Conservation (phyloP, 1,140 invertebrate species). For the Drosophila bifasciata region DNA sequence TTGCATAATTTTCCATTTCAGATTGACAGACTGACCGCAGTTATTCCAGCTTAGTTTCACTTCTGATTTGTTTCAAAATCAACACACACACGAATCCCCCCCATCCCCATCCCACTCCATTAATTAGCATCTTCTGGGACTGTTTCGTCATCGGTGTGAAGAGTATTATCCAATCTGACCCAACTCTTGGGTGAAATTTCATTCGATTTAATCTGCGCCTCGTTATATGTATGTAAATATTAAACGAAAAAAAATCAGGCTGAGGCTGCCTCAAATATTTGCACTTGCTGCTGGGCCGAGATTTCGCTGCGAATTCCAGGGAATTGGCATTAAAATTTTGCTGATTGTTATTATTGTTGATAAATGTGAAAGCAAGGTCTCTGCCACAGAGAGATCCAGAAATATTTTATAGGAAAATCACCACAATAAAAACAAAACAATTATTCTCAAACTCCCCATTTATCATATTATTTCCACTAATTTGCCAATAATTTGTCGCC, state of each 20-base stretch:
- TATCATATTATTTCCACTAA: conserved; percentile 26
- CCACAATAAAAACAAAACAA: background rate
- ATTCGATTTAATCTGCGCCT: conserved; percentile 11
- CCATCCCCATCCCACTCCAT: conserved; percentile 9
- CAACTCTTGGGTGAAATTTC: conserved; percentile 47
- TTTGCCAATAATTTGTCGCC: conserved; percentile 17
- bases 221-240: conserved; percentile 48
- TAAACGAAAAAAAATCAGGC: conserved; percentile 17
- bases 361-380: conserved; percentile 10
- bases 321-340: conserved; percentile 38
- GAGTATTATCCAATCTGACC: conserved; percentile 43
- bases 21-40: conserved; percentile 31
- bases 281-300: conserved; percentile 38
- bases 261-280: conserved; percentile 26
- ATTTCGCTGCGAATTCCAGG: conserved; percentile 48
- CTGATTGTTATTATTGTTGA: conserved; percentile 10
- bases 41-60: conserved; percentile 75
- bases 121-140: conserved; percentile 66
- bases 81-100: background rate
- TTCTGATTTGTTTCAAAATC: conserved; percentile 29
- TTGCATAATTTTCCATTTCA: conserved; percentile 53
- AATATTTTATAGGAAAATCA: conserved; percentile 5
- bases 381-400: background rate
- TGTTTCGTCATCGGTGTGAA: conserved; percentile 33
- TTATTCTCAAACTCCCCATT: conserved; percentile 16